Conservation (phyloP, 1,140 invertebrate species). For the Agrypnia vestita region DNA sequence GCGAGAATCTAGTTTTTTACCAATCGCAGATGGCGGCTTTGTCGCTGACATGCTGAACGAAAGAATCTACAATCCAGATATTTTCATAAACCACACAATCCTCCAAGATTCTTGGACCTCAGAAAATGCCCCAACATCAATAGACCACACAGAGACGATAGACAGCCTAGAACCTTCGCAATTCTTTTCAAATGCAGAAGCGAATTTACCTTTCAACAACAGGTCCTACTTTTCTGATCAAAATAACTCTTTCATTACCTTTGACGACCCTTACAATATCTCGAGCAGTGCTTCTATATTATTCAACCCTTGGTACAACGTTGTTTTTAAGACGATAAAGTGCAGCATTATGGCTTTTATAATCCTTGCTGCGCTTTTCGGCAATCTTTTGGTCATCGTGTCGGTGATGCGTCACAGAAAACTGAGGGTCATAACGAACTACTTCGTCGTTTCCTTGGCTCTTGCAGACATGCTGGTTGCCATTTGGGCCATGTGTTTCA, state of each 20-base stretch:
- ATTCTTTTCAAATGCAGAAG: conserved; percentile 41
- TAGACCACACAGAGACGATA: conserved; percentile 40
- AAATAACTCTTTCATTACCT: conserved; percentile 48
- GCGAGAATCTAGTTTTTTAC: conserved; percentile 55
- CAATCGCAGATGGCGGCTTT: conserved; percentile 54
- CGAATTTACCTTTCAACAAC: conserved; percentile 39
- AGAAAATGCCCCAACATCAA: conserved; percentile 41
- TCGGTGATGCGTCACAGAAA: conserved; percentile 91
- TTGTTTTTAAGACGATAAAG: conserved; percentile 77
- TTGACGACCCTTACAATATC: conserved; percentile 51
- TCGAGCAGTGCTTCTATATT: conserved; percentile 12
- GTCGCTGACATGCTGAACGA: conserved; percentile 57
- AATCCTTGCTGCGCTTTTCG: conserved; percentile 88
- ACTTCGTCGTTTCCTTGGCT: conserved; percentile 94
- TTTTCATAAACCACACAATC: conserved; percentile 45
- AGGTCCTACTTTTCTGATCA: conserved; percentile 50
- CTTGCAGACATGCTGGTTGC: conserved; percentile 94
- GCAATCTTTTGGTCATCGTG: conserved; percentile 90
- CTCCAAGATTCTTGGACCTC: conserved; percentile 44
- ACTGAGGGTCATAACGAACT: conserved; percentile 92
- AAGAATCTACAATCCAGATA: conserved; percentile 49
- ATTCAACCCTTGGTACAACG: conserved; percentile 64
- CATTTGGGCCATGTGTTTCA: conserved; percentile 94
- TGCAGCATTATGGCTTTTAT: conserved; percentile 86
- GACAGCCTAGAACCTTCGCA: conserved; percentile 16